Evolutionary conservation across 2,888 invertebrate genomes (phyloP).

Genomic region (Meghimatium bilineatum): DNA sequence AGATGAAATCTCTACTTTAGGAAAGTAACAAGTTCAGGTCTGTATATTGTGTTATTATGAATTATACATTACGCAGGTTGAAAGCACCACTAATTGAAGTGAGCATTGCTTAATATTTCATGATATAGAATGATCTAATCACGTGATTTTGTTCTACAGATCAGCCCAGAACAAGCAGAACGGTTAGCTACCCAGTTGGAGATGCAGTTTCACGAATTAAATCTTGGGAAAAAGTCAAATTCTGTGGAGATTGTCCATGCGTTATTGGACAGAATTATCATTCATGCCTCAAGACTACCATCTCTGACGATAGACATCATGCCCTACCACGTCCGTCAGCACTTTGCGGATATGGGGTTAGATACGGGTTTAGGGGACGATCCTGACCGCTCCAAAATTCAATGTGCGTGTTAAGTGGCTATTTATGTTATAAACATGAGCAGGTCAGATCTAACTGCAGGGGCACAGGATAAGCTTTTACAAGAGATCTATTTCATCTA

Average conservation of each 20-base stretch:
- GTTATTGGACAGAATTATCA: constrained; percentile 45
- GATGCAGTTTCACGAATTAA: constrained; percentile 44
- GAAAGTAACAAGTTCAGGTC: no score
- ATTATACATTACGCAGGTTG: no score
- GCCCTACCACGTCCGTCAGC: constrained; percentile 34
- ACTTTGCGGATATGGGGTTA: constrained; percentile 9
- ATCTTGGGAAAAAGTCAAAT: constrained; percentile 30
- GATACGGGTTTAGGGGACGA: background rate
- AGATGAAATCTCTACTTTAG: no score
- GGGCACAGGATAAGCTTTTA: no score
- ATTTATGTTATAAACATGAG: no score
- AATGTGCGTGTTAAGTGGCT: constrained; percentile 21
- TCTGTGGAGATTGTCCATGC: constrained; percentile 38
- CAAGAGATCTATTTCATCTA: no score
- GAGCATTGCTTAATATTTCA: no score
- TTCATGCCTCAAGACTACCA: constrained; percentile 49
- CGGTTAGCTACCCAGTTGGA: constrained; percentile 40
- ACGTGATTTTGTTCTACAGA: no score
- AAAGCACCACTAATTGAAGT: no score
- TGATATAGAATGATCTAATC: no score
- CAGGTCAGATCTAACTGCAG: no score
- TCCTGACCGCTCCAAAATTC: background rate
- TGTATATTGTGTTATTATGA: no score
- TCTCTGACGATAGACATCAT: constrained; percentile 46
- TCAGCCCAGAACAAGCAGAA: constrained; percentile 42